Base-by-base conservation (phyloP, 2,797 vertebrate species). In the Tauraco hartlaubi region DNA sequence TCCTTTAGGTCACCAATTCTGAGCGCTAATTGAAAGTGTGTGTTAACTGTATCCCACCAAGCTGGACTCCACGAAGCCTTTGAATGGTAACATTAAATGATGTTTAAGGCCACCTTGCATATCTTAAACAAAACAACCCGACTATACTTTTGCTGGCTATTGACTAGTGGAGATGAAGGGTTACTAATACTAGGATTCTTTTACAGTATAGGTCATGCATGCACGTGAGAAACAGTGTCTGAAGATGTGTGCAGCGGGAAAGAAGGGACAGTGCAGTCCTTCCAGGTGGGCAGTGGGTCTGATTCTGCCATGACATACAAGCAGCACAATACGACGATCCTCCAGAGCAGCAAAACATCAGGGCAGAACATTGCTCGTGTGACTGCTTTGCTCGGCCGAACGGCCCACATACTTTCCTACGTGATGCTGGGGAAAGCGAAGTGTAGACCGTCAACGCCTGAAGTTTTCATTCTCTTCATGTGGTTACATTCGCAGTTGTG, bases 391-490 rank as follows among this genome's bases (percentile, higher is more conserved):
- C 62, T 92, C 0, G 19, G 58, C 64, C 16, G 0, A 67, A 41
- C 78, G 0, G 58, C 95, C 92, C 92, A 95, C 88, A 39, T 83
- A 87, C 6, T 96, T 97, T 97, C 95, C 96, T 80, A 37, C 1
- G 17, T 5, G 39, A 15, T 44, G 56, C 46, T 72, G 84, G 0
- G 22, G 74, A 80, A 88, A 95, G 64, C 1, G 0, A 46, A 41
- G 74, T 1, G 22, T 68, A 96, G 75, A 52, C 76, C 74, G 54
- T 82, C 62, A 81, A 92, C 95, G 79, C 48, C 74, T 29, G 12
- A 79, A 93, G n/a, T 9, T 78, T 51, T 58, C 69, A 37, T 29
- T 49, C 58, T 33, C 64, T 97, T 96, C 84, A 92, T 96, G 96
- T 97, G 96, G 96, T 95, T 96, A 52, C 15, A 29, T 58, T 94